These are phyloP conservation scores for Balaeniceps rex DNA, from an alignment of 2,113 vertebrate genomes.

Conservation along the genomic window DNA sequence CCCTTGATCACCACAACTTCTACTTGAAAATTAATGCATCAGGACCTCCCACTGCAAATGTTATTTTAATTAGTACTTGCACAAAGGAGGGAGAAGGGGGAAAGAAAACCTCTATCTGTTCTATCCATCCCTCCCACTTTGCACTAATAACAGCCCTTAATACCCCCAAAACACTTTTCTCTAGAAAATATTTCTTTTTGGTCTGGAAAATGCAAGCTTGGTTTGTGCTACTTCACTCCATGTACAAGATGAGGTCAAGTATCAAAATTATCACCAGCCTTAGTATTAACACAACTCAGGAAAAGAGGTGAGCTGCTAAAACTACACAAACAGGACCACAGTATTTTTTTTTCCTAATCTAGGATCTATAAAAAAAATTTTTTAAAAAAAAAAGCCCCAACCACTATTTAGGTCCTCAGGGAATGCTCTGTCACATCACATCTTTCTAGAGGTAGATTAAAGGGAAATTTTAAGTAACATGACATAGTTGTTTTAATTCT, in stretches of 20 bases:
- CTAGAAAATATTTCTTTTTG: neutral
- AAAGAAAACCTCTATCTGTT: neutral
- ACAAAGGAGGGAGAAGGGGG: neutral
- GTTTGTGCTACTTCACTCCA: neutral
- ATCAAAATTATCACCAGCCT: neutral
- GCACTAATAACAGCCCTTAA: neutral
- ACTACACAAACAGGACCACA: neutral
- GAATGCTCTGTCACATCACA: neutral
- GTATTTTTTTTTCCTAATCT: neutral
- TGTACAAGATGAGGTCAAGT: neutral
- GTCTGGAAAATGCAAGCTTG: neutral
- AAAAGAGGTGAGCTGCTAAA: neutral
- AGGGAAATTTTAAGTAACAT: neutral
- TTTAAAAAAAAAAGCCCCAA: neutral
- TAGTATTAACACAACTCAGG: neutral
- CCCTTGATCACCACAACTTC: neutral
- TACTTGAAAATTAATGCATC: neutral
- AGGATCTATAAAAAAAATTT: neutral
- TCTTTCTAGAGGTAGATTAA: neutral
- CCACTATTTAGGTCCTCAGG: neutral
- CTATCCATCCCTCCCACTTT: neutral
- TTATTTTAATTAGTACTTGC: neutral
- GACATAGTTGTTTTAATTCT: conserved; percentile 14
- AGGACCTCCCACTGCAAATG: neutral
- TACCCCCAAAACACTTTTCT: neutral